Base-by-base conservation (phyloP, 2,888 invertebrate genomes). In the Hirudinaria manillensis region DNA sequence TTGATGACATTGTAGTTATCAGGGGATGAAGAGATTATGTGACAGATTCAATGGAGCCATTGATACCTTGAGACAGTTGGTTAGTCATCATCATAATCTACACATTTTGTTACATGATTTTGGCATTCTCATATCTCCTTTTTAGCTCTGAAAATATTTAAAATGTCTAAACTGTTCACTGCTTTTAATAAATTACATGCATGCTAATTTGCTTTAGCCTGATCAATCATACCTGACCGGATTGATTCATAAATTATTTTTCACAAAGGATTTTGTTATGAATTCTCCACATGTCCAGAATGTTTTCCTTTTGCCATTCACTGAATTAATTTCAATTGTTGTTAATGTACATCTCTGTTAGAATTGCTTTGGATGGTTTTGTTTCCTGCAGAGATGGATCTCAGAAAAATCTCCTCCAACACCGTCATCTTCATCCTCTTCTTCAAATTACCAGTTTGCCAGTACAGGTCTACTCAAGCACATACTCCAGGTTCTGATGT, bases 391-490 rank as follows among this genome's bases (percentile, higher is more conserved):
- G 68, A 36, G 34, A n/a, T 68, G 68, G 68, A 32, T n/a, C 2
- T 29, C 36, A 6, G 36, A n/a, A 36, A 68, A 29, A 36, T 68
- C 36, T n/a, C 68, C 68, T 16, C 29, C n/a, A 19, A 27, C 61
- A 13, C 29, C 61, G 10, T 61, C 61, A 7, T 61, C 61, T 24
- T 61, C 61, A 2, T 61, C 61, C 24, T 61, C 61, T 68, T 34
- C 68, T 7, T 34, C 29, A 13, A 34, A 32, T 13, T 36, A 61
- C 32, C 73, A 51, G 34, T 34, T 65, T 65, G 73, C 94, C 32
- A 92, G 93, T 79, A 89, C 92, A 85, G 92, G 91, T 80, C 89
- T 97, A 82, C 89, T 98, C 81, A 91, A 93, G 83, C 97, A 97
- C 85, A 94, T 98, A 83, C 88, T 98, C 80, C 95, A 95, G 86